Evolutionary conservation across 2,888 invertebrate species (phyloP).

Genomic region (Drosophila neotestacea): DNA sequence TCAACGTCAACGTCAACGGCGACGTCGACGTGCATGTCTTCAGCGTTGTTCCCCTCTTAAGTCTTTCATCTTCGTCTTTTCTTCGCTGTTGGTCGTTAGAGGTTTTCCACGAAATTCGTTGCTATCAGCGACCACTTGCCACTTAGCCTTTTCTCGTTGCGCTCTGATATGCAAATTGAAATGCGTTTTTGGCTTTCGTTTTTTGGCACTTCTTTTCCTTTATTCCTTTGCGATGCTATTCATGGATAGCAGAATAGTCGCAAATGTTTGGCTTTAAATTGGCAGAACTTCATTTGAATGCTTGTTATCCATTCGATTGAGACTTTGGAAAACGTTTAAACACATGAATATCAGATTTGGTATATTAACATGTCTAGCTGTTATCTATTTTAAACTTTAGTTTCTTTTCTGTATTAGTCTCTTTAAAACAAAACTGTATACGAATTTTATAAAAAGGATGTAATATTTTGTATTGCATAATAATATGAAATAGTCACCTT

Average conservation of each 20-base stretch:
- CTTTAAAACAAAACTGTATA: too few relatives aligned
- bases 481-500: too few relatives aligned
- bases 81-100: slow-evolving; percentile 2
- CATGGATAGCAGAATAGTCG: slow-evolving; percentile 15
- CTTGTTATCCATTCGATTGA: slow-evolving; percentile 22
- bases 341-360: background rate
- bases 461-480: too few relatives aligned
- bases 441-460: too few relatives aligned
- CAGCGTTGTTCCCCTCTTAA: background rate
- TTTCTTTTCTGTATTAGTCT: too few relatives aligned
- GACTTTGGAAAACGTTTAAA: slow-evolving; percentile 12
- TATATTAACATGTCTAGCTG: slow-evolving; percentile 1
- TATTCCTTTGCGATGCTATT: slow-evolving; percentile 1
- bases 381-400: background rate
- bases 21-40: slow-evolving; percentile 13
- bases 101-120: slow-evolving; percentile 22
- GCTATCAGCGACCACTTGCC: slow-evolving; percentile 35
- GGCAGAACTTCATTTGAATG: slow-evolving; percentile 19
- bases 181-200: slow-evolving; percentile 51
- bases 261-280: slow-evolving; percentile 35
- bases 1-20: slow-evolving; percentile 28
- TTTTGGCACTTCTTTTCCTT: background rate
- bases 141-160: slow-evolving; percentile 29
- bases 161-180: slow-evolving; percentile 72
- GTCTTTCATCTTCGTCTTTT: slow-evolving; percentile 6